Base-by-base conservation (phyloP, 2,888 invertebrate species). In the Helobdella robusta region DNA sequence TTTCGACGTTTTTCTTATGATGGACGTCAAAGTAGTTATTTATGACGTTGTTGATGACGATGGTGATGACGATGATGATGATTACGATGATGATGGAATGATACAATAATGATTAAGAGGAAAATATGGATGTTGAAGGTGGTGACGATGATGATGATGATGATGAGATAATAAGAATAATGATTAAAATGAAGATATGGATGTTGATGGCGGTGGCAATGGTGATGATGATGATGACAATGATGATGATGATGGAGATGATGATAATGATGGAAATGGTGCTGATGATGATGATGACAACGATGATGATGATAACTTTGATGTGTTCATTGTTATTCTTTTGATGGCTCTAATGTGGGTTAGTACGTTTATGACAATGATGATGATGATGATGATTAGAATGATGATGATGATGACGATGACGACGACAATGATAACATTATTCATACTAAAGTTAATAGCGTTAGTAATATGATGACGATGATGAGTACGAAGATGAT, bases 401-500 rank as follows among this genome's bases (percentile, higher is more conserved):
- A 61, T 61, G 61, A 46, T 61, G 61, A 61, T 61, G 61, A 46
- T 61, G 61, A 61, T 61, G 61, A 46, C 48, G 61, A 61, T 61
- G 61, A 46, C 48, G 61, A 61, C 48, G 61, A 46, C 48, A 48
- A 61, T 61, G 61, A 46, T 61, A 48, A 61, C 23, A 23, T 25
- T 61, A 48, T 46, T 61, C 46, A 46, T 61, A 48, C 44, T 61
- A 48, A 46, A 46, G 61, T 46, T 61, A 48, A 46, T 61, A 48
- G 48, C 48, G 61, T 25, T 61, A 48, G 48, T 61, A 48, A 46
- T 61, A 61, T 46, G 62, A 62, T 48, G 62, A 62, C 11, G 62
- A 52, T 30, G 62, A 52, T 50, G 52, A 52, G 48, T 30, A 52
- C 34, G 62, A 62, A n/a, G 52, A 62, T 32, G 62, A 62, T 32